Evolutionary conservation across 2,797 vertebrate species (phyloP).

Genomic region (Luscinia megarhynchos): DNA sequence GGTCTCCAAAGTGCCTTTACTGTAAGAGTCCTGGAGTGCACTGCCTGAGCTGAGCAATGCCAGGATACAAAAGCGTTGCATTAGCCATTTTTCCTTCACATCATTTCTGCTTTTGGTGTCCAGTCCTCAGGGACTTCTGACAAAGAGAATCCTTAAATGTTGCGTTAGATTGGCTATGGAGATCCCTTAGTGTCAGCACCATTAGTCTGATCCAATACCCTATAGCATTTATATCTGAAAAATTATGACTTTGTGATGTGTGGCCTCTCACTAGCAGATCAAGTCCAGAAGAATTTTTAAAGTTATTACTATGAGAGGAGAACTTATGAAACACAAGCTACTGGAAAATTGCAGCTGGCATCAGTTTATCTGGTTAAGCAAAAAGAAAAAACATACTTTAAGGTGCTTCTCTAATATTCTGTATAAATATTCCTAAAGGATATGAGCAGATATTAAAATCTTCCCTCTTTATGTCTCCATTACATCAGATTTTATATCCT

Average conservation of each 20-base stretch:
- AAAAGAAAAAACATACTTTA: neutral
- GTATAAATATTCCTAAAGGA: constrained; percentile 5
- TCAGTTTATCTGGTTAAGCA: neutral
- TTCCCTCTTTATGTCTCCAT: neutral
- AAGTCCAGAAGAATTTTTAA: neutral
- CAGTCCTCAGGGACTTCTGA: neutral
- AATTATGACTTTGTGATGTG: neutral
- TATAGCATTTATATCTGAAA: neutral
- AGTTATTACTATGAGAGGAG: neutral
- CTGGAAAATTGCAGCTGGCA: neutral
- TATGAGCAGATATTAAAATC: constrained; percentile 29
- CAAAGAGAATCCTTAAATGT: neutral
- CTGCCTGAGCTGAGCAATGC: neutral
- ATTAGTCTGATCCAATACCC: neutral
- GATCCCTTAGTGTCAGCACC: neutral
- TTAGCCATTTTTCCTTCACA: neutral
- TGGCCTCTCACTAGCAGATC: neutral
- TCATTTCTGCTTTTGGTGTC: neutral
- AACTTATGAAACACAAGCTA: neutral
- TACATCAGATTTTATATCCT: constrained; percentile 15
- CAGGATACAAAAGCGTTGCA: neutral
- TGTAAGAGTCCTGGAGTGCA: neutral
- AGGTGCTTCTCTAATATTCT: neutral
- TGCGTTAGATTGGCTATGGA: neutral
- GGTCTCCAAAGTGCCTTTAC: neutral